phyloP scores from a whole-genome alignment of 2,888 invertebrate species.

The Drosophila monieri region DNA sequence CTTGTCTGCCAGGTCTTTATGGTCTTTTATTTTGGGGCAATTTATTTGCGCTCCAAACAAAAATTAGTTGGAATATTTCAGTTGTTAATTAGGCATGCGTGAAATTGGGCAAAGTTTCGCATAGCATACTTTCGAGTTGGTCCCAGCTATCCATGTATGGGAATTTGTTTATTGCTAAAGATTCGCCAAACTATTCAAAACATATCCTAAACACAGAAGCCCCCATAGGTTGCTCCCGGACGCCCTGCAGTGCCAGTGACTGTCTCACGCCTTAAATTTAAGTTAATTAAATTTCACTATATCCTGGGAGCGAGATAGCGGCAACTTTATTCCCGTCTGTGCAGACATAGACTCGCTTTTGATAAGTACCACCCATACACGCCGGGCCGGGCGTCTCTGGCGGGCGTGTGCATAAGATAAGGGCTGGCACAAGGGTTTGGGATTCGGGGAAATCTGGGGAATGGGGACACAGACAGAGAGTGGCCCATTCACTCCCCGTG shows the following conservation, averaged over 20 bases:
- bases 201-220: neutral
- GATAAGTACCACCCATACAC: conserved; percentile 50
- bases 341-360: conserved; percentile 58
- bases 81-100: conserved; percentile 77
- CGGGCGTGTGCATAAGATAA: conserved; percentile 60
- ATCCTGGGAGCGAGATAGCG: conserved; percentile 62
- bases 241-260: conserved; percentile 4
- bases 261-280: conserved; percentile 63
- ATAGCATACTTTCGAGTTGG: conserved; percentile 40
- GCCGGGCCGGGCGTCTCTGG: conserved; percentile 19
- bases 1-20: conserved; percentile 31
- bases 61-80: conserved; percentile 76
- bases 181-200: conserved; percentile 25
- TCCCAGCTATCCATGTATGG: conserved; percentile 8
- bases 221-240: conserved; percentile 4
- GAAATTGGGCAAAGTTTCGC: conserved; percentile 62
- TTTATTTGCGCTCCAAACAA: conserved; percentile 61
- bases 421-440: conserved; percentile 20
- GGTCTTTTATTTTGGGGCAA: conserved; percentile 58
- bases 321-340: conserved; percentile 60
- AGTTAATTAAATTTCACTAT: conserved; percentile 77
- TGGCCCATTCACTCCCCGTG: conserved; percentile 18
- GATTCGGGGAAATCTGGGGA: conserved; percentile 19
- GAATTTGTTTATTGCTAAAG: conserved; percentile 25
- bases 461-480: conserved; percentile 32